Percentiles rank a stretch among this genome's conserved stretches.
phyloP scores from a whole-genome alignment of 2,797 vertebrate species.

The Myiotriccus ornatus region DNA sequence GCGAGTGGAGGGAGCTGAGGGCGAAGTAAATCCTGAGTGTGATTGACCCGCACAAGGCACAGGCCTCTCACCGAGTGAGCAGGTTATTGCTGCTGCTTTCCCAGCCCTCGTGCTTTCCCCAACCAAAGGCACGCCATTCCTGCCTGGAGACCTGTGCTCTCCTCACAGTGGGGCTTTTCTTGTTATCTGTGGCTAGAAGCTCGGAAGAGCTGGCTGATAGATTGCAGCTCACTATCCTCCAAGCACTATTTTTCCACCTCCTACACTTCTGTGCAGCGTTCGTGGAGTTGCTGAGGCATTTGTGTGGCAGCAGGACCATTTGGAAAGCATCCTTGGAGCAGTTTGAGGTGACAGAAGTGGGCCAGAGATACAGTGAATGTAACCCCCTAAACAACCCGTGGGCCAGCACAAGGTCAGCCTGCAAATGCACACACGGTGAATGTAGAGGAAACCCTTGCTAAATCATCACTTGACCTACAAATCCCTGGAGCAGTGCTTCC shows the following conservation, averaged over 20 bases:
- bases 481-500: background rate
- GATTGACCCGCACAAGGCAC: background rate
- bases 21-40: background rate
- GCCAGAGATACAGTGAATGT: background rate
- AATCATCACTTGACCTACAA: background rate
- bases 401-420: background rate
- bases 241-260: background rate
- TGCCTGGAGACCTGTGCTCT: background rate
- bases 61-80: accelerated
- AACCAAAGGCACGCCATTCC: background rate
- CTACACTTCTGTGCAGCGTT: accelerated
- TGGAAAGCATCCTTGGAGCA: background rate
- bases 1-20: background rate
- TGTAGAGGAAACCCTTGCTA: background rate
- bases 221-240: background rate
- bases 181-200: background rate
- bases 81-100: background rate
- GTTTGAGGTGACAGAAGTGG: background rate
- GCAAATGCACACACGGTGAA: background rate
- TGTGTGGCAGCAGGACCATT: background rate
- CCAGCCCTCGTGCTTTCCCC: background rate
- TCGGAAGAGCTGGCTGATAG: background rate
- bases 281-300: background rate
- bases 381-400: background rate
- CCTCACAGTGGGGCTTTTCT: background rate